Evolutionary conservation across 2,888 invertebrate species (phyloP).

Genomic region (Suillia variegata): DNA sequence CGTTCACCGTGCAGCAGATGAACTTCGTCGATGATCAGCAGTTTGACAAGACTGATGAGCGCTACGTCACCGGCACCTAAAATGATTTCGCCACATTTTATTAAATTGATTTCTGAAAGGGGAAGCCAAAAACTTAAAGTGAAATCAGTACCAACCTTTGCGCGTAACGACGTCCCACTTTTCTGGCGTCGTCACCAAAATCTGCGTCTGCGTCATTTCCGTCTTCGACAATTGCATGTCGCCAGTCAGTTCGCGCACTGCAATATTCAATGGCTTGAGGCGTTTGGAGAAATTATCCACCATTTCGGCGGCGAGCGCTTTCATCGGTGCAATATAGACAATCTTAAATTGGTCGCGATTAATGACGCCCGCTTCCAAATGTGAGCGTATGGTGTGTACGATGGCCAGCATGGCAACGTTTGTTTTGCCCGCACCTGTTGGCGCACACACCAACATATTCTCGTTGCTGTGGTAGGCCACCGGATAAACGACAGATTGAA

Average conservation of each 20-base stretch:
- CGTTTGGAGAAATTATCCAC: conserved; percentile 88
- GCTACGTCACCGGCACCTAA: conserved; percentile 81
- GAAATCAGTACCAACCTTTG: conserved; percentile 65
- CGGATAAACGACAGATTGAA: conserved; percentile 94
- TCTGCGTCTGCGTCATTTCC: conserved; percentile 94
- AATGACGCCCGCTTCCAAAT: conserved; percentile 80
- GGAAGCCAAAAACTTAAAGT: no score
- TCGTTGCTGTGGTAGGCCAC: conserved; percentile 96
- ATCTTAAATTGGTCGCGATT: conserved; percentile 95
- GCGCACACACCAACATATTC: conserved; percentile 96
- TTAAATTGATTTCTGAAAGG: neutral
- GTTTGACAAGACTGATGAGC: conserved; percentile 85
- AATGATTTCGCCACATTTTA: neutral
- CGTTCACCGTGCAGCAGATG: conserved; percentile 96
- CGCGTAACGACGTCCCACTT: conserved; percentile 99
- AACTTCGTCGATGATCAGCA: conserved; percentile 96
- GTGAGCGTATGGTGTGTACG: conserved; percentile 85
- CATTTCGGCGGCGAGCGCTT: conserved; percentile 98
- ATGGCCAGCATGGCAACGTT: conserved; percentile 95
- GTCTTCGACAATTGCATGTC: conserved; percentile 96
- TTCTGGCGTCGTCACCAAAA: conserved; percentile 98
- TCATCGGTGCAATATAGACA: conserved; percentile 99
- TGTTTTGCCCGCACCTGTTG: conserved; percentile 99
- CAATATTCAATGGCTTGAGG: conserved; percentile 76
- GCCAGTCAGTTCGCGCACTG: conserved; percentile 92